Percentiles rank a stretch among this genome's conserved stretches.
phyloP scores from a whole-genome alignment of 2,113 vertebrate genomes.

The Heteronetta atricapilla region DNA sequence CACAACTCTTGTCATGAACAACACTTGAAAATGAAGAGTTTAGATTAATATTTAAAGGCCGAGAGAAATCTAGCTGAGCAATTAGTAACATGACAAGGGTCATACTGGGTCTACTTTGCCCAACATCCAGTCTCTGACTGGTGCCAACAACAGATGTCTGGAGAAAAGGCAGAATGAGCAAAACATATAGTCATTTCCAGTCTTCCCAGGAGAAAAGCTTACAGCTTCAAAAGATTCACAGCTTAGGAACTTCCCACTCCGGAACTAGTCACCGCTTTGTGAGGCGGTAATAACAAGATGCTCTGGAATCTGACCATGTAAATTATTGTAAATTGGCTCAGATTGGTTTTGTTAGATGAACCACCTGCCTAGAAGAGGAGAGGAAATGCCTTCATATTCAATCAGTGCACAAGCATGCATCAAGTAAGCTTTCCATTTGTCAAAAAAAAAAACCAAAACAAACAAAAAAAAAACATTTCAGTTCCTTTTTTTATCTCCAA shows the following conservation, averaged over 20 bases:
- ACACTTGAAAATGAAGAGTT: neutral
- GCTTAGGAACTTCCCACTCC: neutral
- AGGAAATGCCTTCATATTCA: neutral
- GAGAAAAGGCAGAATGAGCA: neutral
- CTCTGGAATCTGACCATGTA: neutral
- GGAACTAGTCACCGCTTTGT: neutral
- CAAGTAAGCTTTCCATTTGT: neutral
- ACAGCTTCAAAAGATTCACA: neutral
- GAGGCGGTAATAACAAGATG: neutral
- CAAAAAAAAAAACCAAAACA: neutral
- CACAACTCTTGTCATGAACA: rapidly evolving
- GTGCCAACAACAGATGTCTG: neutral
- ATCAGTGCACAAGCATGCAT: neutral
- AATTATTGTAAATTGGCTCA: neutral
- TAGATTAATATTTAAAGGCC: neutral
- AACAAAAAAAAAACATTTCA: neutral
- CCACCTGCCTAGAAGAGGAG: neutral
- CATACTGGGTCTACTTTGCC: neutral
- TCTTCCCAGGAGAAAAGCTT: neutral
- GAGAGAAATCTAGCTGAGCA: neutral
- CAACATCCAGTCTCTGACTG: neutral
- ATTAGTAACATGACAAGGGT: neutral
- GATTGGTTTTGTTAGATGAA: neutral
- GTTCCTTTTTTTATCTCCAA: neutral
- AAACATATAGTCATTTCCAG: neutral